These are phyloP conservation scores for Ophraella communa DNA, from an alignment of 2,888 invertebrate genomes.

Conservation along the genomic window DNA sequence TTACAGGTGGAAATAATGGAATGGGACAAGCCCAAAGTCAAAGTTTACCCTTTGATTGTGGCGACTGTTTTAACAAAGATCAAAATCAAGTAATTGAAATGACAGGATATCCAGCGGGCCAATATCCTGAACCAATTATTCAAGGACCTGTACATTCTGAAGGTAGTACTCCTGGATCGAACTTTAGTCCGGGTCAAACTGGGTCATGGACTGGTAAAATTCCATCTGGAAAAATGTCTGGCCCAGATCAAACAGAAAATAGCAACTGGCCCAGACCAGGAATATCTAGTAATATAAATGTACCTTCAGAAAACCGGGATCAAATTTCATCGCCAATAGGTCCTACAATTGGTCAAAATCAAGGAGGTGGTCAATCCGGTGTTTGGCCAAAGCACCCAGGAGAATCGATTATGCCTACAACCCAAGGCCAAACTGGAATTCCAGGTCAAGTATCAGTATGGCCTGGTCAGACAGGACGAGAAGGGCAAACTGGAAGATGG, in stretches of 20 bases:
- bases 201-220: slow-evolving; percentile 13
- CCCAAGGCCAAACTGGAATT: not conserved
- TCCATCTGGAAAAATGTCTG: not conserved
- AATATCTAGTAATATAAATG: slow-evolving; percentile 7
- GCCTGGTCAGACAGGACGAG: slow-evolving; percentile 8
- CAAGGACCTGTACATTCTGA: slow-evolving; percentile 32
- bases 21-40: slow-evolving; percentile 92
- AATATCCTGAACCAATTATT: slow-evolving; percentile 27
- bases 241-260: slow-evolving; percentile 4
- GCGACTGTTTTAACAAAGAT: slow-evolving; percentile 64
- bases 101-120: slow-evolving; percentile 21
- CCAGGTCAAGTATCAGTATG: slow-evolving; percentile 8
- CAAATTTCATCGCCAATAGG: slow-evolving; percentile 15
- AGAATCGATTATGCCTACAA: slow-evolving; percentile 17
- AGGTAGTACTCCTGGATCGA: not conserved
- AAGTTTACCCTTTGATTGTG: slow-evolving; percentile 73
- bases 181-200: slow-evolving; percentile 10
- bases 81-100: slow-evolving; percentile 47
- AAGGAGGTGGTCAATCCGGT: slow-evolving; percentile 23
- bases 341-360: slow-evolving; percentile 11
- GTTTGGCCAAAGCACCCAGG: slow-evolving; percentile 19
- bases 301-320: slow-evolving; percentile 20
- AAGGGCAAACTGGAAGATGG: slow-evolving; percentile 21
- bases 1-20: slow-evolving; percentile 76
- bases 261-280: slow-evolving; percentile 13